A percentile compares a stretch with the other conserved stretches of the same genome.
Evolutionary conservation across 2,113 vertebrate species (phyloP).

Genomic region (Trichechus manatus): DNA sequence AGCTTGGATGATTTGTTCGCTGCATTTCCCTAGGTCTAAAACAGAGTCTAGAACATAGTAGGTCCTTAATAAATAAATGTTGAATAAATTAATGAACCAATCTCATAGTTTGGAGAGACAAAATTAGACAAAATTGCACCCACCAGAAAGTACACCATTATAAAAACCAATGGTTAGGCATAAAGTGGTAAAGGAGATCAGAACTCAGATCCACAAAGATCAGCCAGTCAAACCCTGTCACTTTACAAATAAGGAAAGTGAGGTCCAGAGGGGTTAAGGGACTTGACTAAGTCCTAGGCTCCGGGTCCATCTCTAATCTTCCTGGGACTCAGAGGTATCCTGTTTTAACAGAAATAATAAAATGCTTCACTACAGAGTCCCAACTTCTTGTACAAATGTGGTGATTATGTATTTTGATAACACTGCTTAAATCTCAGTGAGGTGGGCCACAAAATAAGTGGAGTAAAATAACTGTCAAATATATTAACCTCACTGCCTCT

Average conservation of each 20-base stretch:
- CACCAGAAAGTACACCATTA: background rate
- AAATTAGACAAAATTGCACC: background rate
- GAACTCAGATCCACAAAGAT: background rate
- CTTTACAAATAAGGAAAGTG: background rate
- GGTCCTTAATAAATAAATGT: background rate
- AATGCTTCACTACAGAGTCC: background rate
- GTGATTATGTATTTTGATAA: background rate
- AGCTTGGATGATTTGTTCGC: background rate
- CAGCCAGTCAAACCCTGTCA: background rate
- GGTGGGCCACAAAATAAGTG: background rate
- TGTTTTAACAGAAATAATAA: constrained; percentile 38
- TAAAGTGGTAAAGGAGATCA: constrained; percentile 24
- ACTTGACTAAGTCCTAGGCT: constrained; percentile 17
- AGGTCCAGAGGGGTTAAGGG: background rate
- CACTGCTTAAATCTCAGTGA: background rate
- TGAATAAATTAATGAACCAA: background rate
- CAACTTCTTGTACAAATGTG: background rate
- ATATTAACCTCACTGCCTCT: background rate
- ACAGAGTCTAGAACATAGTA: background rate
- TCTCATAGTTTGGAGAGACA: background rate
- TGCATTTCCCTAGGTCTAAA: background rate
- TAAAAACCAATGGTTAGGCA: background rate
- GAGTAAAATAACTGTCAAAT: background rate
- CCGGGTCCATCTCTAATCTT: background rate
- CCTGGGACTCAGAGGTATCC: background rate